Conservation (phyloP, 53 echinoderm and acorn worm genomes). For the Patiria pectinifera region DNA sequence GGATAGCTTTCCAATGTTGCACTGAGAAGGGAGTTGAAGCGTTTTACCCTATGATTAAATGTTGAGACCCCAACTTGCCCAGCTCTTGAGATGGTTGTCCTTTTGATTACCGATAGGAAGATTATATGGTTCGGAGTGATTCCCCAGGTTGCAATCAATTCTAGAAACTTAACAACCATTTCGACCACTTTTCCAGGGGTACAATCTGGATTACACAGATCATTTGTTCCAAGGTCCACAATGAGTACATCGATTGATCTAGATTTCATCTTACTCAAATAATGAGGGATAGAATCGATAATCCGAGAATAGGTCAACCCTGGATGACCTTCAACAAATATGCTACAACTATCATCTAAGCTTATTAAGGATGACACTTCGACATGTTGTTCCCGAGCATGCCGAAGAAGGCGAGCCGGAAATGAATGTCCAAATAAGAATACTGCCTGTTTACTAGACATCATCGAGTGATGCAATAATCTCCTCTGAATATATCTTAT, state of each 20-base stretch:
- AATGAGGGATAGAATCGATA: background rate
- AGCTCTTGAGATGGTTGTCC: background rate
- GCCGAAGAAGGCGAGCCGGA: background rate
- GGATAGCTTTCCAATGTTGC: background rate
- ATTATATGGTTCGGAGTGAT: background rate
- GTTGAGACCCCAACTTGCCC: background rate
- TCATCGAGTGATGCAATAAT: background rate
- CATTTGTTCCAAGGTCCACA: background rate
- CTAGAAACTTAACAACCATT: background rate
- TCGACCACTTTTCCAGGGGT: background rate
- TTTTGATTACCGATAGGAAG: background rate
- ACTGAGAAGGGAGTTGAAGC: background rate
- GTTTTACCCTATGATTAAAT: background rate
- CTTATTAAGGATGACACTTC: background rate
- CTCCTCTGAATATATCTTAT: background rate
- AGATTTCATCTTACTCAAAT: conserved; percentile 2
- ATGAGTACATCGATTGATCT: background rate
- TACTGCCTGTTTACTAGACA: background rate
- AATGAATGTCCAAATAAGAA: conserved; percentile 35
- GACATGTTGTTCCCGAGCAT: background rate
- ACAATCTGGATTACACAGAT: background rate
- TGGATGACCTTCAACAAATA: background rate
- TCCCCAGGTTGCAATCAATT: background rate
- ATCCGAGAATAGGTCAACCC: background rate
- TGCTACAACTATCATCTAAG: background rate